A percentile compares a stretch with the other conserved stretches of the same genome.
Conservation (phyloP, 2,113 vertebrate species). For the Chaetorhynchus papuensis region DNA sequence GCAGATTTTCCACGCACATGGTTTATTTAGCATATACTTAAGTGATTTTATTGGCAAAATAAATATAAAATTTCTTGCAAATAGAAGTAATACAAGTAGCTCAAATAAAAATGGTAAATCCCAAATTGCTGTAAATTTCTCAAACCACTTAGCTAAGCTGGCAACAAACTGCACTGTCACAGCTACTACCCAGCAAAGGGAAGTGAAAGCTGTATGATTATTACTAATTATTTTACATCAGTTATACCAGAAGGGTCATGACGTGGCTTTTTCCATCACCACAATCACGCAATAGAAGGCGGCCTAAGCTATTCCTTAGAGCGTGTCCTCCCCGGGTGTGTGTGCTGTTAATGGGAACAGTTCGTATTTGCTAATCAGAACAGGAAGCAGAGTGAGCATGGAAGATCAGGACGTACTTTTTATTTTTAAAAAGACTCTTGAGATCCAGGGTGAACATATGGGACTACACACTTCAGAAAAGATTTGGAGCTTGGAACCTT, state of each 20-base stretch:
- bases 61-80: neutral
- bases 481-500: neutral
- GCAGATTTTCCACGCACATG: neutral
- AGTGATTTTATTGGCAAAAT: neutral
- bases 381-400: neutral
- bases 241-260: neutral
- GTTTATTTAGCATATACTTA: neutral
- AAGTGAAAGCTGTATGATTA: neutral
- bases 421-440: conserved; percentile 24
- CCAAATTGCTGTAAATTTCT: neutral
- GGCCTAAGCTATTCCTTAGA: neutral
- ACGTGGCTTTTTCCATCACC: neutral
- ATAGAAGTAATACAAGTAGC: neutral
- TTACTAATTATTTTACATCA: neutral
- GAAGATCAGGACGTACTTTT: conserved; percentile 33
- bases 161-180: neutral
- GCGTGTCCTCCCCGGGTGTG: accelerated
- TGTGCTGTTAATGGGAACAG: neutral
- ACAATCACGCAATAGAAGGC: neutral
- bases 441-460: conserved; percentile 6
- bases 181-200: neutral
- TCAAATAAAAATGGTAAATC: neutral
- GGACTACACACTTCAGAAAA: neutral
- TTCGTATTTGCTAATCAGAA: neutral
- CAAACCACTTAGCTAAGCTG: neutral